Conservation (phyloP, 2,888 invertebrate species). For the Drosophila silvestris region DNA sequence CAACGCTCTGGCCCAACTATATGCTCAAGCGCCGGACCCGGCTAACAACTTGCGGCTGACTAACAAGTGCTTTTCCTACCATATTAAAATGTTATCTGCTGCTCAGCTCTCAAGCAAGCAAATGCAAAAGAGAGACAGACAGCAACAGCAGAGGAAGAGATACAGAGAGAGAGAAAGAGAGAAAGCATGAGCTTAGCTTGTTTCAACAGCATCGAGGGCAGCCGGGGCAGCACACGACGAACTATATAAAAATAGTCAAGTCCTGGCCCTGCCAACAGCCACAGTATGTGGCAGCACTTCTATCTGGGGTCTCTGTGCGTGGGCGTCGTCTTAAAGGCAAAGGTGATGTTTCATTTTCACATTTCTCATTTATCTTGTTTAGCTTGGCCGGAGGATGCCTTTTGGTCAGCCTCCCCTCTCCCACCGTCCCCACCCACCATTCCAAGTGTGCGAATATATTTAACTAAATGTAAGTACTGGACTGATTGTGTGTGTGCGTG, state of each 20-base stretch:
- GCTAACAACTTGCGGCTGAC: constrained; percentile 69
- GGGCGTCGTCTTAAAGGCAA: constrained; percentile 59
- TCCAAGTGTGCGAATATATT: constrained; percentile 44
- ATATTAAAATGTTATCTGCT: constrained; percentile 82
- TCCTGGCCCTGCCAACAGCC: constrained; percentile 52
- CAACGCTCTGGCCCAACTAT: constrained; percentile 26
- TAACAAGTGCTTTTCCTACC: constrained; percentile 69
- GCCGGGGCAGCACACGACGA: constrained; percentile 1
- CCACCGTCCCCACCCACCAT: constrained; percentile 4
- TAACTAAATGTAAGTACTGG: constrained; percentile 54
- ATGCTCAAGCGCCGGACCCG: constrained; percentile 27
- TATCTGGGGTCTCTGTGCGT: constrained; percentile 27
- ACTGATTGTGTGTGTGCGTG: constrained; percentile 24
- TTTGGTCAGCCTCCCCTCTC: constrained; percentile 9
- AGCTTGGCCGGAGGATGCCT: constrained; percentile 60
- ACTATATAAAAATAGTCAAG: constrained; percentile 56
- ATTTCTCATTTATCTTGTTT: constrained; percentile 84
- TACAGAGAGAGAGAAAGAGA: neutral
- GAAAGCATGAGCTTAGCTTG: constrained; percentile 19
- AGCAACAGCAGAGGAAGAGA: neutral
- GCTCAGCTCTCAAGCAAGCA: constrained; percentile 31
- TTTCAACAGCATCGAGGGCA: constrained; percentile 3
- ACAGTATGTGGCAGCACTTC: constrained; percentile 52
- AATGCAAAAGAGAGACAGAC: neutral
- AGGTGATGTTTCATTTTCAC: constrained; percentile 84